These are phyloP conservation scores for Anoura caudifer DNA, from an alignment of 2,113 vertebrate species.

Conservation along the genomic window DNA sequence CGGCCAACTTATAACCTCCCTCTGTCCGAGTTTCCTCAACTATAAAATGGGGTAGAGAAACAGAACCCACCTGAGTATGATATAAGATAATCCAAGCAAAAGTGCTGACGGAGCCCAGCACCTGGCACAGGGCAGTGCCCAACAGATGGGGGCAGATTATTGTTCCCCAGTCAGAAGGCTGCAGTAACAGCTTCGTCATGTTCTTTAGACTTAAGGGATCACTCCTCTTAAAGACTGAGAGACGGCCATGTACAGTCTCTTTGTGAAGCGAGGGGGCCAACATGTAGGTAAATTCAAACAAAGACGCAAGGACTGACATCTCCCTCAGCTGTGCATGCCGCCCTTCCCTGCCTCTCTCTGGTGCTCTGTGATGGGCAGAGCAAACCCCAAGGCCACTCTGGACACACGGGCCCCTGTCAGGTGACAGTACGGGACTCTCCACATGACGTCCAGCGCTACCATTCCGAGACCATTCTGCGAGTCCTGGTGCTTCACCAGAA, in stretches of 20 bases:
- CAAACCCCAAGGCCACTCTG: not conserved
- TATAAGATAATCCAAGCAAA: not conserved
- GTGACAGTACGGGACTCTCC: not conserved
- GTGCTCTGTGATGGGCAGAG: not conserved
- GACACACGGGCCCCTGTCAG: not conserved
- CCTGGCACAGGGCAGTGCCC: not conserved
- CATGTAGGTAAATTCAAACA: not conserved
- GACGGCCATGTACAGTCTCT: too few relatives aligned
- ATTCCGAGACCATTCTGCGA: not conserved
- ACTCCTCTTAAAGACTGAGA: not conserved
- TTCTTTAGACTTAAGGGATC: not conserved
- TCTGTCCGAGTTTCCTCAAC: not conserved
- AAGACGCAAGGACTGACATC: not conserved
- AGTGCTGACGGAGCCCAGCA: not conserved
- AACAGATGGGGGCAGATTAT: not conserved
- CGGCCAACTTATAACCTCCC: not conserved
- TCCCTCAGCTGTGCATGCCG: accelerated
- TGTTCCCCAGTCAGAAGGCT: not conserved
- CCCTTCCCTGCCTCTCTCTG: not conserved
- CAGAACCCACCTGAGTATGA: not conserved
- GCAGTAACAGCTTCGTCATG: not conserved
- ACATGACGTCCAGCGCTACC: not conserved
- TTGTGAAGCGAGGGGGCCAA: not conserved
- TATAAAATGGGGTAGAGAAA: not conserved
- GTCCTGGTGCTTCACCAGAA: not conserved